Percentiles rank a stretch among this genome's conserved stretches.
These are phyloP conservation scores for Dipodomys spectabilis DNA, from an alignment of 2,113 vertebrate genomes.

Conservation along the genomic window DNA sequence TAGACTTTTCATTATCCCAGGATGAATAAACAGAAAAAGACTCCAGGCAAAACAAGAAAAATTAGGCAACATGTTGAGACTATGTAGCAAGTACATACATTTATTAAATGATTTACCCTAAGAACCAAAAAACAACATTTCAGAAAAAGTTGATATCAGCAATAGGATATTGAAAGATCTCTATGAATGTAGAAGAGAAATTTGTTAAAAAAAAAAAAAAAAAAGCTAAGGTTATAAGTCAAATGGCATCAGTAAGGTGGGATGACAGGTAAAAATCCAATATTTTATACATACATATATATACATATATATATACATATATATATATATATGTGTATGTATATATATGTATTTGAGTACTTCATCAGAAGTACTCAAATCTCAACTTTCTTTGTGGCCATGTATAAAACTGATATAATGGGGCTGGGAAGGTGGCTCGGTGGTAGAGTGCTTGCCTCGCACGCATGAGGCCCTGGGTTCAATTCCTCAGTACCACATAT, in stretches of 20 bases:
- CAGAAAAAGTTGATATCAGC: background rate
- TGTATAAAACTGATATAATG: background rate
- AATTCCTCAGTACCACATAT: too few species aligned
- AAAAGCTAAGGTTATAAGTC: background rate
- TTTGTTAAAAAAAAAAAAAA: background rate
- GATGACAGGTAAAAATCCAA: background rate
- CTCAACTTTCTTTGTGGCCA: background rate
- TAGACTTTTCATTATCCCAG: slow-evolving; percentile 40
- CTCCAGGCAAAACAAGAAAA: background rate
- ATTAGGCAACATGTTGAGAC: slow-evolving; percentile 23
- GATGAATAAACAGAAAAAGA: slow-evolving; percentile 9
- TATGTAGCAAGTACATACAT: background rate
- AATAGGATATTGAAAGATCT: background rate
- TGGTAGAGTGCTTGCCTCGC: too few species aligned
- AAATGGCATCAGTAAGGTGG: background rate
- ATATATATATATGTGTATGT: too few species aligned
- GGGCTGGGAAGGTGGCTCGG: too few species aligned
- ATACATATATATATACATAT: background rate
- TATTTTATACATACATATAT: background rate
- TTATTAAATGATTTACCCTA: background rate
- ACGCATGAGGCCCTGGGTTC: too few species aligned
- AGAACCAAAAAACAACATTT: slow-evolving; percentile 22
- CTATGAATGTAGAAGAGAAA: background rate
- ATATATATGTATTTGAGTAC: too few species aligned
- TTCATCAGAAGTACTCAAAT: background rate